phyloP scores from a whole-genome alignment of 1,140 invertebrate species.

The Samia ricini region DNA sequence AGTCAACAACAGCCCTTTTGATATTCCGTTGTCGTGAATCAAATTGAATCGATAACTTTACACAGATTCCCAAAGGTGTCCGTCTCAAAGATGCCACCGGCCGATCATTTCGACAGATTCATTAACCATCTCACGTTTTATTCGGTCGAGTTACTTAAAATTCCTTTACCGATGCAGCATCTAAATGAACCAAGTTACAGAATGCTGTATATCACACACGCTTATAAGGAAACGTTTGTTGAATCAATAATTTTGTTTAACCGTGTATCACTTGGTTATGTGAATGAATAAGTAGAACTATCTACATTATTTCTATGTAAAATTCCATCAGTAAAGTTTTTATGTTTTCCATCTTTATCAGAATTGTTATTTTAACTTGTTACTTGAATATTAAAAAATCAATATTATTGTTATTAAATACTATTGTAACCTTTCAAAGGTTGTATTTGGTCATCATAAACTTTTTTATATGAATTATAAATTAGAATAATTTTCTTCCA shows the following conservation, averaged over 20 bases:
- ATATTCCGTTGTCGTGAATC: background rate
- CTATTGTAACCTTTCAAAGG: no score
- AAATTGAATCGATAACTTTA: background rate
- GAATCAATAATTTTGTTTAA: conserved; percentile 40
- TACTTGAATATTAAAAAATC: no score
- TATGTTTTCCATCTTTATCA: background rate
- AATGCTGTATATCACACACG: conserved; percentile 32
- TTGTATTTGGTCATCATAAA: no score
- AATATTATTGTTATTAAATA: no score
- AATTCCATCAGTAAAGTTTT: background rate
- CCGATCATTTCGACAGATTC: conserved; percentile 22
- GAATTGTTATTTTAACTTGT: background rate
- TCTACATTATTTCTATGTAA: background rate
- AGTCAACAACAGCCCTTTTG: background rate
- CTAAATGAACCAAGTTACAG: conserved; percentile 53
- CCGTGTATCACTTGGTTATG: background rate
- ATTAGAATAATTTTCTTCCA: no score
- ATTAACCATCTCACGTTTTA: conserved; percentile 52
- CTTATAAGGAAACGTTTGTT: conserved; percentile 36
- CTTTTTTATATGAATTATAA: no score
- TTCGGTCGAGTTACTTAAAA: conserved; percentile 57
- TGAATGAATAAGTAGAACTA: background rate
- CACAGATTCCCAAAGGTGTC: background rate
- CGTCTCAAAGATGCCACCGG: background rate
- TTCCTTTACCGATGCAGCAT: conserved; percentile 52